A percentile compares a stretch with the other conserved stretches of the same genome.
phyloP scores from a whole-genome alignment of 2,113 vertebrate species.

The Rhinolophus sinicus region DNA sequence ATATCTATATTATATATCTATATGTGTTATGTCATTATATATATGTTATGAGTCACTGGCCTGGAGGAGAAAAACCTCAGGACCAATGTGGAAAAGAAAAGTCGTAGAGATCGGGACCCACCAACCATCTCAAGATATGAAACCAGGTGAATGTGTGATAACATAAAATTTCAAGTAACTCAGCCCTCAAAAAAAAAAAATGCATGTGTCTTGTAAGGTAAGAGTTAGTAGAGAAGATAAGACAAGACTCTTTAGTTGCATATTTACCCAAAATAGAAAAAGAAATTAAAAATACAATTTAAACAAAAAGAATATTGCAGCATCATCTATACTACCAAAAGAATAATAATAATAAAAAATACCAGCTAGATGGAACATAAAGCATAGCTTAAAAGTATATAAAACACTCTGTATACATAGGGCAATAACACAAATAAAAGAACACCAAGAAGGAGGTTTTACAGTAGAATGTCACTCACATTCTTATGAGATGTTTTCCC shows the following conservation, averaged over 20 bases:
- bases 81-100: neutral
- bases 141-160: neutral
- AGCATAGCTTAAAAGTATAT: neutral
- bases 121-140: neutral
- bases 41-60: neutral
- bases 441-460: neutral
- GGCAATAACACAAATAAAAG: neutral
- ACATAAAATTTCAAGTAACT: neutral
- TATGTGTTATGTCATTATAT: too few species aligned
- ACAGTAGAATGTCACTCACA: neutral
- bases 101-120: neutral
- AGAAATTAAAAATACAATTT: neutral
- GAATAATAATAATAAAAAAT: neutral
- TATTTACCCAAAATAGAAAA: neutral
- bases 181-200: neutral
- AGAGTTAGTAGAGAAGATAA: neutral
- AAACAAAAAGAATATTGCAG: neutral
- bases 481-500: neutral
- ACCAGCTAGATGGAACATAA: neutral
- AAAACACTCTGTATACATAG: neutral
- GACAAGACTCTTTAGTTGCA: neutral
- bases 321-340: neutral
- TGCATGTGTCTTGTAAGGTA: neutral
- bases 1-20: too few species aligned
- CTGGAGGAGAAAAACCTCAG: neutral